Conservation (phyloP, 1,140 invertebrate genomes). For the Drosophila aff. region DNA sequence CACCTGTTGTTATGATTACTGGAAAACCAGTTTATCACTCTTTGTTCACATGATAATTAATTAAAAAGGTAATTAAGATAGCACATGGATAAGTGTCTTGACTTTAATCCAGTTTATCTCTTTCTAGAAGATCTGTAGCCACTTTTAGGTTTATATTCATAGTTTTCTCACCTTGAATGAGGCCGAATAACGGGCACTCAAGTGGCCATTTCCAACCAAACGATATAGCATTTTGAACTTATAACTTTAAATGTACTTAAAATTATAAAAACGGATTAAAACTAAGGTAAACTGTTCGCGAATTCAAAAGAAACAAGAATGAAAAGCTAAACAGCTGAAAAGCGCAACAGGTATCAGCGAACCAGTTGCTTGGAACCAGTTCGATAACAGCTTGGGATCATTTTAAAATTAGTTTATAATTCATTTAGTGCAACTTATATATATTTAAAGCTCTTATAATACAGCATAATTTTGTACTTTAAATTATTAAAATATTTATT, state of each 20-base stretch:
- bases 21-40: conserved; percentile 18
- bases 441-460: too few species aligned
- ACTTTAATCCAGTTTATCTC: neutral
- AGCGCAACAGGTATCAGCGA: conserved; percentile 26
- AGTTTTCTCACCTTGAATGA: conserved; percentile 13
- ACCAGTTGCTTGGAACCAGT: conserved; percentile 3
- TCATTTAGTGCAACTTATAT: neutral
- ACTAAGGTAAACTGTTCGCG: conserved; percentile 18
- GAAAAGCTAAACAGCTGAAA: conserved; percentile 20
- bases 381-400: neutral
- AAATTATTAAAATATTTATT: neutral
- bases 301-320: conserved; percentile 22
- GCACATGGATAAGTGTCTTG: neutral
- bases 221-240: conserved; percentile 30
- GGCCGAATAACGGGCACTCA: conserved; percentile 10
- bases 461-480: too few species aligned
- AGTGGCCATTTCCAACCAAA: conserved; percentile 1
- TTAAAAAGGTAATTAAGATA: conserved; percentile 7
- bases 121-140: conserved; percentile 4
- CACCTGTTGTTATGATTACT: conserved; percentile 22
- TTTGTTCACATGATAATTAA: conserved; percentile 18
- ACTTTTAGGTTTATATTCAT: too few species aligned
- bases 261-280: conserved; percentile 19
- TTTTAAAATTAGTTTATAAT: neutral
- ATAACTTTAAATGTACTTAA: conserved; percentile 19